These are phyloP conservation scores for Prosopocoilus inquinatus DNA, from an alignment of 2,888 invertebrate genomes.

Conservation along the genomic window DNA sequence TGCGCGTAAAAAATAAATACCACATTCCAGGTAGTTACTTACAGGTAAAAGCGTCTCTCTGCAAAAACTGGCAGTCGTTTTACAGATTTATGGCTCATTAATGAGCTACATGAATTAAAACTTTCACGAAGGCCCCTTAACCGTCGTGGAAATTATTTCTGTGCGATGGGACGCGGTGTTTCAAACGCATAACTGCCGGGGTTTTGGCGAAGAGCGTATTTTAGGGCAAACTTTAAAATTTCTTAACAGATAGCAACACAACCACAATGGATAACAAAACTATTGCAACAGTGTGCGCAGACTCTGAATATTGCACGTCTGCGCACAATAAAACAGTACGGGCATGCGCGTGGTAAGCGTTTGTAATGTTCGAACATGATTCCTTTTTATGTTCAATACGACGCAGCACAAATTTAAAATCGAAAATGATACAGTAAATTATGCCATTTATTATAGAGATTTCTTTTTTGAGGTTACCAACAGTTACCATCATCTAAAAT, in stretches of 20 bases:
- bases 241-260: conserved; percentile 11
- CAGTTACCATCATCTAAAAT: too few relatives aligned
- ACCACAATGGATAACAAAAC: conserved; percentile 24
- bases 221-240: conserved; percentile 32
- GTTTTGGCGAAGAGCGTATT: conserved; percentile 12
- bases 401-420: too few relatives aligned
- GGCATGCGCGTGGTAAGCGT: too few relatives aligned
- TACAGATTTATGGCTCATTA: background rate
- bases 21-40: background rate
- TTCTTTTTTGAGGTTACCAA: too few relatives aligned
- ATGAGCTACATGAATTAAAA: background rate
- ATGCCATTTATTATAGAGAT: too few relatives aligned
- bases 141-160: too few relatives aligned
- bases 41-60: background rate
- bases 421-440: too few relatives aligned
- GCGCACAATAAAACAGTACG: conserved; percentile 8
- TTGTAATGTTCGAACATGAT: too few relatives aligned
- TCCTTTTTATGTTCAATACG: too few relatives aligned
- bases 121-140: background rate
- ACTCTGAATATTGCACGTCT: background rate
- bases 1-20: too few relatives aligned
- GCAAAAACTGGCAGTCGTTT: background rate
- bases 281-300: conserved; percentile 39
- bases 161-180: too few relatives aligned
- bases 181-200: too few relatives aligned